These are phyloP conservation scores for Arge pagana DNA, from an alignment of 2,888 invertebrate species.

Conservation along the genomic window DNA sequence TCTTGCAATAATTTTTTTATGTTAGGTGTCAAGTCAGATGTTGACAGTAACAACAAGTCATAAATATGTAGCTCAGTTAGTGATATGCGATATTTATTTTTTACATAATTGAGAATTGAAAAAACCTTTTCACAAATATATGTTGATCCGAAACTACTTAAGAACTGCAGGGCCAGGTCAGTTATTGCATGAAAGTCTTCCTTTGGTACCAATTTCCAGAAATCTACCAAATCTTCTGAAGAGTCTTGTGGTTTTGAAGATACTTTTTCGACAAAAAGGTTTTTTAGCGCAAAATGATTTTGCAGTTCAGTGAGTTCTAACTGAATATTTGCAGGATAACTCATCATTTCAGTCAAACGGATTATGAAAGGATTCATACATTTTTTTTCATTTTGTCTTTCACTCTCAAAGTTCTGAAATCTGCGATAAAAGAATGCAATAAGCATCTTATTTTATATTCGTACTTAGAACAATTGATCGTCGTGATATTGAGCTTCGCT, in stretches of 20 bases:
- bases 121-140: slow-evolving; percentile 26
- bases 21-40: no score
- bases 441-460: no score
- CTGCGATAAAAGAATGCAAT: no score
- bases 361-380: no score
- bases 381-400: no score
- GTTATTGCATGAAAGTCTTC: slow-evolving; percentile 21
- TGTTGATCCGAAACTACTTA: slow-evolving; percentile 24
- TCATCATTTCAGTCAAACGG: slow-evolving; percentile 20
- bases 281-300: slow-evolving; percentile 22
- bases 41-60: no score
- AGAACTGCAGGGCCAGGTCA: slow-evolving; percentile 16
- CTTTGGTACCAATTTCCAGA: background rate
- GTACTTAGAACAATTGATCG: no score
- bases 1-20: no score
- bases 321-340: slow-evolving; percentile 25
- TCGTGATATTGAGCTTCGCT: no score
- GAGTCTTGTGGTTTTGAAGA: slow-evolving; percentile 12
- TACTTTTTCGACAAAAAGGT: slow-evolving; percentile 15
- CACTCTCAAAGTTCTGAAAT: no score
- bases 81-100: no score
- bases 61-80: no score
- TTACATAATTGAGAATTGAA: slow-evolving; percentile 14
- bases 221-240: slow-evolving; percentile 2
- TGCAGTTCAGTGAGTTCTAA: slow-evolving; percentile 23